Percentiles rank a stretch among this genome's conserved stretches.
Evolutionary conservation across 2,888 invertebrate species (phyloP).

Genomic region (Boloria euphrosyne): DNA sequence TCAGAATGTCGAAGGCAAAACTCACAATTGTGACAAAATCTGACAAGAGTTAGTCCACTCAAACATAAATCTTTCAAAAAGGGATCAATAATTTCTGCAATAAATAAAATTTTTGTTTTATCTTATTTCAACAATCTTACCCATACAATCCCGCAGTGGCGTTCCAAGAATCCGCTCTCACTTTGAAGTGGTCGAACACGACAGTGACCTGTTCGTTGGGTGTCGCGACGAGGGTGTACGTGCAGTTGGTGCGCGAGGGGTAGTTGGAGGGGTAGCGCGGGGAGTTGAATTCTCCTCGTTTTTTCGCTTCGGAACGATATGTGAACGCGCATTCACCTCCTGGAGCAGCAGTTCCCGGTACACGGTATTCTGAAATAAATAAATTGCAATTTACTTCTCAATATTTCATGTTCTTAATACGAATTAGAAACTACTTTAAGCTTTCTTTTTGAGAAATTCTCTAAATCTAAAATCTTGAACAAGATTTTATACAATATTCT

Average conservation of each 20-base stretch:
- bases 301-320: conserved; percentile 93
- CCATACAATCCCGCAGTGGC: conserved; percentile 83
- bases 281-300: conserved; percentile 96
- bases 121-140: conserved; percentile 46
- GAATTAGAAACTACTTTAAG: too few relatives aligned
- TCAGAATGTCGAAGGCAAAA: too few relatives aligned
- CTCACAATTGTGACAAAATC: too few relatives aligned
- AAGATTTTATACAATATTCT: too few relatives aligned
- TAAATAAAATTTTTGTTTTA: too few relatives aligned
- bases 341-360: conserved; percentile 96
- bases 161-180: conserved; percentile 91
- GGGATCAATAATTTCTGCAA: background rate
- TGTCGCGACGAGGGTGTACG: conserved; percentile 93
- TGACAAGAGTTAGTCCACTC: too few relatives aligned
- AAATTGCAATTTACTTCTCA: too few relatives aligned
- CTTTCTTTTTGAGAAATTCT: too few relatives aligned
- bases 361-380: conserved; percentile 88
- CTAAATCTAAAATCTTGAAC: background rate
- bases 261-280: conserved; percentile 98
- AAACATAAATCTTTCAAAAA: background rate
- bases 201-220: conserved; percentile 95
- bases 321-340: conserved; percentile 96
- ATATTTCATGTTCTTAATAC: too few relatives aligned
- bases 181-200: conserved; percentile 95
- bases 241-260: conserved; percentile 96